Evolutionary conservation across 2,797 vertebrate genomes (phyloP).

Genomic region (Tiaroga cobitis): DNA sequence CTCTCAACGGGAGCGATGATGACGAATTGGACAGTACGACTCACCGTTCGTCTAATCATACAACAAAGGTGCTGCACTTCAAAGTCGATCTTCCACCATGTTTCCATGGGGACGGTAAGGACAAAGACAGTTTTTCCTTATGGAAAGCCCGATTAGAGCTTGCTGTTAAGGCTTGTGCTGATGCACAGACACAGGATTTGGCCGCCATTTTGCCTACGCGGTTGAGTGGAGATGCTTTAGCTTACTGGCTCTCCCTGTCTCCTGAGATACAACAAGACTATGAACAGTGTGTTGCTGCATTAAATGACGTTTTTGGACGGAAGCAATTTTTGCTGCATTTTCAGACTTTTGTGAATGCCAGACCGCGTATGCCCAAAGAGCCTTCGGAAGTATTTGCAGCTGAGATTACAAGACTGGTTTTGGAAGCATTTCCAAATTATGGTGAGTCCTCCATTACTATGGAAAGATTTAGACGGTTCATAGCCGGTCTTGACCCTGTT

Average conservation of each 20-base stretch:
- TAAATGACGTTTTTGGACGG: too few species aligned
- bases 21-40: too few species aligned
- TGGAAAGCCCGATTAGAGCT: slow-evolving; percentile 19
- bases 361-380: too few species aligned
- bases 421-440: too few species aligned
- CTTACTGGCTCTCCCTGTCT: too few species aligned
- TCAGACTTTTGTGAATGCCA: too few species aligned
- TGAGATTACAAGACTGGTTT: too few species aligned
- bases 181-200: slow-evolving; percentile 21
- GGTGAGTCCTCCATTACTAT: not conserved
- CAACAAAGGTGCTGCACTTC: not conserved
- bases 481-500: slow-evolving; percentile 31
- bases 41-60: not conserved
- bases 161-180: not conserved
- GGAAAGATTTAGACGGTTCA: slow-evolving; percentile 23
- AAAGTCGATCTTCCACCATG: not conserved
- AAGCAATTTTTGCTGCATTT: too few species aligned
- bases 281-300: too few species aligned
- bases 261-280: too few species aligned
- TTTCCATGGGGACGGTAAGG: not conserved
- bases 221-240: slow-evolving; percentile 29
- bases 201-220: slow-evolving; percentile 23
- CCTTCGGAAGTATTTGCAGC: too few species aligned
- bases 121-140: slow-evolving; percentile 9
- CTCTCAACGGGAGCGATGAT: too few species aligned